Conservation (phyloP, 2,797 vertebrate species). For the Chelon labrosus region DNA sequence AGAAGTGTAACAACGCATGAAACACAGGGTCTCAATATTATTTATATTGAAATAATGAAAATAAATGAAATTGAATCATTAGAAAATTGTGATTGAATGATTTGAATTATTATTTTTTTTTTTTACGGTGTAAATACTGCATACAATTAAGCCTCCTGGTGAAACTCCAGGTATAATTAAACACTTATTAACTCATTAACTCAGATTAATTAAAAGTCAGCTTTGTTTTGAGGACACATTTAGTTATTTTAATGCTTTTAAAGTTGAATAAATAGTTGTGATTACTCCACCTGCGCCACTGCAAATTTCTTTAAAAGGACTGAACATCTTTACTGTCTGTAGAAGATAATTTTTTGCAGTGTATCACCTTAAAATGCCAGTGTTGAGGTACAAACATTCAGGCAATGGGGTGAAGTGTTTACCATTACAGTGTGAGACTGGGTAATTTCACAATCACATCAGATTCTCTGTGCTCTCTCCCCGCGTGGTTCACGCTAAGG, state of each 20-base stretch:
- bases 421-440: slow-evolving; percentile 38
- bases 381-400: slow-evolving; percentile 25
- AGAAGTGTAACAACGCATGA: not conserved
- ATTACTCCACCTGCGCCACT: too few relatives aligned
- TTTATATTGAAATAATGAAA: not conserved
- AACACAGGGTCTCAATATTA: not conserved
- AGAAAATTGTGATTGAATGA: not conserved
- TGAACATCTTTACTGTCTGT: not conserved
- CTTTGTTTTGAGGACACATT: not conserved
- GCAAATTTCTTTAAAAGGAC: too few relatives aligned
- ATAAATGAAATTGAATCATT: not conserved
- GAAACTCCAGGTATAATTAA: not conserved
- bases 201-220: not conserved
- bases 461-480: slow-evolving; percentile 41
- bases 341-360: slow-evolving; percentile 9
- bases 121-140: not conserved
- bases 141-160: not conserved
- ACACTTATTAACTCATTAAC: not conserved
- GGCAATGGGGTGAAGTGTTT: slow-evolving; percentile 48
- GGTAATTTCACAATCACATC: slow-evolving; percentile 61
- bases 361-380: slow-evolving; percentile 25
- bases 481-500: slow-evolving; percentile 25
- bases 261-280: too few relatives aligned
- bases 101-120: not conserved
- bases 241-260: not conserved